Evolutionary conservation across 2,797 vertebrate species (phyloP).

Genomic region (Sebastes kiyomatsui): DNA sequence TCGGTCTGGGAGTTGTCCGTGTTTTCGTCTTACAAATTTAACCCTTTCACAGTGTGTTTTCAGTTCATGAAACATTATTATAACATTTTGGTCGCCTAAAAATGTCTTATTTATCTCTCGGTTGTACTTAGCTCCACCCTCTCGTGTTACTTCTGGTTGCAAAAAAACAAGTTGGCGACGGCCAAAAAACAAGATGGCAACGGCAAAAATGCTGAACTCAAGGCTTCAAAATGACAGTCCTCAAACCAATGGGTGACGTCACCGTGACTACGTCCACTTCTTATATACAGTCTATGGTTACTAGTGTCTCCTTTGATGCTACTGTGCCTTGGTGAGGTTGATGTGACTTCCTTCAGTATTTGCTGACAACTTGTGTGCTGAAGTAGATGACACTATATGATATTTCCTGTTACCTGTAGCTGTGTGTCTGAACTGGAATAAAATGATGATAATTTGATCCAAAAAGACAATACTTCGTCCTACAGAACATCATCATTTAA

Average conservation of each 20-base stretch:
- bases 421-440: background rate
- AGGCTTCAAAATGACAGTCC: no score
- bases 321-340: background rate
- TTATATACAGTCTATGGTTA: background rate
- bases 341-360: background rate
- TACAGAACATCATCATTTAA: background rate
- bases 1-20: no score
- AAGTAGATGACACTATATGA: background rate
- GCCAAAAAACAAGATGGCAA: fast-evolving
- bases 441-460: background rate
- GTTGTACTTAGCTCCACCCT: no score
- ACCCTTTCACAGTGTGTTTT: no score
- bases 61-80: no score
- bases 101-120: fast-evolving
- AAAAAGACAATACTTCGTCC: background rate
- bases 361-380: background rate
- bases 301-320: background rate
- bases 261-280: no score
- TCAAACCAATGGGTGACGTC: no score
- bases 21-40: no score
- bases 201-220: fast-evolving
- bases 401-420: background rate
- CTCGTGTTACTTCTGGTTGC: no score
- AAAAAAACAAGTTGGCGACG: no score
- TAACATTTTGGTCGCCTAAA: no score